Conservation (phyloP, 2,888 invertebrate species). For the Cynaeus angustus region DNA sequence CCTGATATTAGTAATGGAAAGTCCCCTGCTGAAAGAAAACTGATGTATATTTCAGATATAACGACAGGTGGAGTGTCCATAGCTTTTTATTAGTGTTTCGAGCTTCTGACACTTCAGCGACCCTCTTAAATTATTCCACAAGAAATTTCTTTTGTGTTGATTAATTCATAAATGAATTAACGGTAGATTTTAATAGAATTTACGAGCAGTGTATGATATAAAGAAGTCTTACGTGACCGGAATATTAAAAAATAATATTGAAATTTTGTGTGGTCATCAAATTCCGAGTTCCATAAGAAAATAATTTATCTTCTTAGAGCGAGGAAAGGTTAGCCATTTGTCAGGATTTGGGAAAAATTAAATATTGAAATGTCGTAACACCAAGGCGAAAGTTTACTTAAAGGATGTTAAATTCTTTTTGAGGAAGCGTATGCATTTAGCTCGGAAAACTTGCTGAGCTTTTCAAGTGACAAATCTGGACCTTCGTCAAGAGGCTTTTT, state of each 20-base stretch:
- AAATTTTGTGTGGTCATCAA: conserved; percentile 35
- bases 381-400: conserved; percentile 50
- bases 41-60: conserved; percentile 32
- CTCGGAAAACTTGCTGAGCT: conserved; percentile 55
- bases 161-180: conserved; percentile 33
- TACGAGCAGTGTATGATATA: conserved; percentile 26
- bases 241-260: conserved; percentile 33
- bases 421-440: conserved; percentile 56
- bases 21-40: conserved; percentile 2
- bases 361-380: conserved; percentile 48
- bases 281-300: conserved; percentile 35
- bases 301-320: conserved; percentile 37
- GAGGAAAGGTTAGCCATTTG: conserved; percentile 34
- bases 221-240: too few species aligned
- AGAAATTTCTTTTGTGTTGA: conserved; percentile 17
- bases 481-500: conserved; percentile 59
- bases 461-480: conserved; percentile 59
- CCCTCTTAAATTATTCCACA: conserved; percentile 12
- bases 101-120: conserved; percentile 15
- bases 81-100: conserved; percentile 29
- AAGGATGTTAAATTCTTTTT: conserved; percentile 55
- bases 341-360: conserved; percentile 45
- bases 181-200: conserved; percentile 11
- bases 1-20: conserved; percentile 12
- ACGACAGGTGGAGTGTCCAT: conserved; percentile 23